phyloP scores from a whole-genome alignment of 2,797 vertebrate species.

The Protosalanx chinensis region DNA sequence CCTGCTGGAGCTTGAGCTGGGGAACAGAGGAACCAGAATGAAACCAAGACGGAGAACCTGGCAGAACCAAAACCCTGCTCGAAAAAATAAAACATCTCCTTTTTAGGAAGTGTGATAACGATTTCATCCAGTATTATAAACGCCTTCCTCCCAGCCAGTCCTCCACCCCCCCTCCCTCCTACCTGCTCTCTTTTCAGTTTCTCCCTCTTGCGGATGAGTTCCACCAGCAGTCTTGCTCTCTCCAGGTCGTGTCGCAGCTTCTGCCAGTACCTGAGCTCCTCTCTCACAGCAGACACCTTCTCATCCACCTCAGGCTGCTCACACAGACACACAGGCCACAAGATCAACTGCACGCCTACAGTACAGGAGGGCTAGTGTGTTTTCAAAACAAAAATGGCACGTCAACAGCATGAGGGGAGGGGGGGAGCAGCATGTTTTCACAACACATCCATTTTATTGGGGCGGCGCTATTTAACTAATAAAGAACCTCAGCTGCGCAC shows the following conservation, averaged over 20 bases:
- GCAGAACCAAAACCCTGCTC: no score
- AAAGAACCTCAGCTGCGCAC: background rate
- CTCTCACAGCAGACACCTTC: constrained; percentile 80
- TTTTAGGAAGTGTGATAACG: no score
- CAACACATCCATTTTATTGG: background rate
- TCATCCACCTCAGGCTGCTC: constrained; percentile 80
- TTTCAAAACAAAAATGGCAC: background rate
- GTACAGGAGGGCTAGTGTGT: no score
- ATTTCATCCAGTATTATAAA: no score
- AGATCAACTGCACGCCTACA: background rate
- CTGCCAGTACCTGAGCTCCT: constrained; percentile 88
- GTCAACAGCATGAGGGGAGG: background rate
- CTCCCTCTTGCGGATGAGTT: constrained; percentile 86
- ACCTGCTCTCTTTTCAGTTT: constrained; percentile 88
- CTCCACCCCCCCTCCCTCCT: background rate
- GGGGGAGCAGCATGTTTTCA: background rate
- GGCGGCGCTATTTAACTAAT: background rate
- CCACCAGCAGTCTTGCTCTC: constrained; percentile 81
- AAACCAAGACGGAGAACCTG: background rate
- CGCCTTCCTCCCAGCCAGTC: no score
- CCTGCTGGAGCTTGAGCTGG: constrained; percentile 84
- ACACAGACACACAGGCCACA: constrained; percentile 1
- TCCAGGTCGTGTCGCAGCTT: constrained; percentile 87
- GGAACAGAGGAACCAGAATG: background rate
- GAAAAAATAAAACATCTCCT: no score